phyloP scores from a whole-genome alignment of 64 coral and sea anemone species.

The Orbicella faveolata region DNA sequence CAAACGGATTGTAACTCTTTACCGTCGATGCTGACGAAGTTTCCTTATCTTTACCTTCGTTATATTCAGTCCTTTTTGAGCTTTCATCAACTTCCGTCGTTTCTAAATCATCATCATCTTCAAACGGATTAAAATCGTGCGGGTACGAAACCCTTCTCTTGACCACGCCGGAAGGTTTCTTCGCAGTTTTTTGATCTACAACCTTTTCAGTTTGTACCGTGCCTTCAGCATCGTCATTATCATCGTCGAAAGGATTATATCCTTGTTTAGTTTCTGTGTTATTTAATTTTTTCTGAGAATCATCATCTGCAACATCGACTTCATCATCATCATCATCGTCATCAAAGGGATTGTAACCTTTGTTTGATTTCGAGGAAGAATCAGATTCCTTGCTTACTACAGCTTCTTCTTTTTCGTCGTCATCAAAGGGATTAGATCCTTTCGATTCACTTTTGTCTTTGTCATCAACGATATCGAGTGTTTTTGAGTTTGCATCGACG shows the following conservation, averaged over 20 bases:
- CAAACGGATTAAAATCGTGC: constrained; percentile 80
- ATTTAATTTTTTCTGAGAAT: background rate
- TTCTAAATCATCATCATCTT: constrained; percentile 50
- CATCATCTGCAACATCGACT: background rate
- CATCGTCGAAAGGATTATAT: constrained; percentile 95
- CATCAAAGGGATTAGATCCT: constrained; percentile 57
- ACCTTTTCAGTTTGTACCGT: background rate
- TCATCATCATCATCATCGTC: constrained; percentile 59
- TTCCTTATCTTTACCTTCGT: background rate
- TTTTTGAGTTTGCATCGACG: background rate
- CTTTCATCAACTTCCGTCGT: constrained; percentile 18
- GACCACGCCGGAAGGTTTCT: background rate
- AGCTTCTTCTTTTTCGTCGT: constrained; percentile 41
- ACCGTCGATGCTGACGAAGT: background rate
- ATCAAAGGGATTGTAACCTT: constrained; percentile 87
- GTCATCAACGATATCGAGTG: background rate
- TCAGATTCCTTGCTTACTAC: background rate
- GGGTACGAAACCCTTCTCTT: constrained; percentile 23
- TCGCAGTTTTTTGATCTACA: background rate
- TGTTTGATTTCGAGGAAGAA: constrained; percentile 24
- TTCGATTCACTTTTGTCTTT: constrained; percentile 35
- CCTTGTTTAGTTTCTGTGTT: constrained; percentile 5
- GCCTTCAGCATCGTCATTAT: constrained; percentile 33
- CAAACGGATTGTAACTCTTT: constrained; percentile 79
- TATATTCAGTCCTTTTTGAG: background rate